phyloP scores from a whole-genome alignment of 2,797 vertebrate species.

The Phataginus tetradactyla region DNA sequence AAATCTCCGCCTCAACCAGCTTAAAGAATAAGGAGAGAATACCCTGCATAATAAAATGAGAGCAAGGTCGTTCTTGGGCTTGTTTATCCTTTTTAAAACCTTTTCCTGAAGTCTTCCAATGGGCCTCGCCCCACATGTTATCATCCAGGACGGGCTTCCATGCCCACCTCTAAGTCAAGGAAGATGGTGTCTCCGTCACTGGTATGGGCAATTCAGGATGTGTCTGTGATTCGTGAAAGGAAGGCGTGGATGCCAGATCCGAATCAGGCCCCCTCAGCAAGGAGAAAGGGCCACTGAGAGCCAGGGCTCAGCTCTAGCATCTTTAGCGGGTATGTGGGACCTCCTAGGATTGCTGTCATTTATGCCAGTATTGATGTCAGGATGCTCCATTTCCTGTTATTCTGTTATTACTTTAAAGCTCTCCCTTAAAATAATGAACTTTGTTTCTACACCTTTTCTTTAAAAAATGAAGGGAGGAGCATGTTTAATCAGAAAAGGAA shows the following conservation, averaged over 20 bases:
- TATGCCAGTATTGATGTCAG: neutral
- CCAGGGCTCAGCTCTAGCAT: neutral
- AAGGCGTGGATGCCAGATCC: neutral
- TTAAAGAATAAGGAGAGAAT: neutral
- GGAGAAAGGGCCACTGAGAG: neutral
- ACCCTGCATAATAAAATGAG: neutral
- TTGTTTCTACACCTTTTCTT: neutral
- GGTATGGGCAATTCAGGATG: neutral
- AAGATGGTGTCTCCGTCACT: neutral
- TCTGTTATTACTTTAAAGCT: neutral
- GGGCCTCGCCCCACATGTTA: neutral
- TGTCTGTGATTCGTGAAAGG: neutral
- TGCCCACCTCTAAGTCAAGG: neutral
- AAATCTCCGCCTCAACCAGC: neutral
- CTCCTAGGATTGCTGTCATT: neutral
- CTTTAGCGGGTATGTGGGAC: neutral
- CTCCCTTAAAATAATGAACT: slow-evolving; percentile 17
- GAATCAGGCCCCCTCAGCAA: neutral
- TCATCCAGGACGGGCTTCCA: neutral
- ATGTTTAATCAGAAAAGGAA: slow-evolving; percentile 15
- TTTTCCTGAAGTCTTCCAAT: neutral
- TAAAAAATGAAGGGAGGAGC: neutral
- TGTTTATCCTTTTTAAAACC: neutral
- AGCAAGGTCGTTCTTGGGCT: neutral
- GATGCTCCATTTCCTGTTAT: neutral